phyloP scores from a whole-genome alignment of 2,113 vertebrate species.

The Orientallactaga bullata region DNA sequence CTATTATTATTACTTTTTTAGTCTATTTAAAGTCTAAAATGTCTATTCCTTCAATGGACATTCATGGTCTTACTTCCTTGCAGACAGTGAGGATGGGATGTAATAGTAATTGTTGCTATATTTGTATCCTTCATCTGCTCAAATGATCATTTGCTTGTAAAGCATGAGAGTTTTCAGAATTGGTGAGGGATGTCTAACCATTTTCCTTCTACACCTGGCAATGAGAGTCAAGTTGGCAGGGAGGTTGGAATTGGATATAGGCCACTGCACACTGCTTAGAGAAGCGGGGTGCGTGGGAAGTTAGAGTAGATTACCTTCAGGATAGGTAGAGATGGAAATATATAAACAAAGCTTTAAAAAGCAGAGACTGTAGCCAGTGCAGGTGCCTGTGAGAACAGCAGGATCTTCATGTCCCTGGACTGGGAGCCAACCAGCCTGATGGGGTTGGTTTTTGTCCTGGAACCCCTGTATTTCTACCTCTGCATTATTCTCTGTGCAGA shows the following conservation, averaged over 20 bases:
- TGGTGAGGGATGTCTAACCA: not conserved
- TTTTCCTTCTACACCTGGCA: not conserved
- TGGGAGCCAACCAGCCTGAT: not conserved
- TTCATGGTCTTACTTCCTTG: not conserved
- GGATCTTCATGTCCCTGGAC: not conserved
- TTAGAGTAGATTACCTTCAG: not conserved
- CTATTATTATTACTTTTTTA: constrained; percentile 29
- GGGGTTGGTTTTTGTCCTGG: not conserved
- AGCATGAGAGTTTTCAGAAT: not conserved
- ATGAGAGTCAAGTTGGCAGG: not conserved
- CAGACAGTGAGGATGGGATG: not conserved
- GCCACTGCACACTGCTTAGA: not conserved
- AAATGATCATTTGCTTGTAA: not conserved
- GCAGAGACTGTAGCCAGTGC: not conserved
- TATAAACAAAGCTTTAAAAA: not conserved
- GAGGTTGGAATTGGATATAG: not conserved
- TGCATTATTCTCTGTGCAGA: not conserved
- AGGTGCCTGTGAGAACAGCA: not conserved
- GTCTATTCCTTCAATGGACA: not conserved
- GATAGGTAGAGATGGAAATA: not conserved
- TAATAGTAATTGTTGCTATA: not conserved
- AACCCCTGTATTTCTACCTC: not conserved
- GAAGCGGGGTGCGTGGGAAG: not conserved
- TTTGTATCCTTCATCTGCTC: constrained; percentile 23
- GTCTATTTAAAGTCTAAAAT: constrained; percentile 16